phyloP scores from a whole-genome alignment of 2,888 invertebrate species.

The Dicroscelio sp. region DNA sequence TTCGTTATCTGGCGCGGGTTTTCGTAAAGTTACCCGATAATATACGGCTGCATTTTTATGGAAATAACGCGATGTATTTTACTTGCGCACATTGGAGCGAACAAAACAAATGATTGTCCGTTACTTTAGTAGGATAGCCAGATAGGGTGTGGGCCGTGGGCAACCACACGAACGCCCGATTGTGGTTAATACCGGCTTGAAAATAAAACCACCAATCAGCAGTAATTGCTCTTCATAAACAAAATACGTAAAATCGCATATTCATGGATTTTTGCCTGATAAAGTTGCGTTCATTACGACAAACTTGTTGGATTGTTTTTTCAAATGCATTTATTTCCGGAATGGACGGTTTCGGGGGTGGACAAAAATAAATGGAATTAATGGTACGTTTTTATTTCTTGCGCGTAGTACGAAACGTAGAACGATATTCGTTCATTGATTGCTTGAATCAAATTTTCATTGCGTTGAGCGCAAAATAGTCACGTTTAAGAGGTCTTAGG shows the following conservation, averaged over 20 bases:
- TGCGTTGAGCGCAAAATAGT: too few species aligned
- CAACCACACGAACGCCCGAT: conserved; percentile 16
- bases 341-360: too few species aligned
- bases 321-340: too few species aligned
- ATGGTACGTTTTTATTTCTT: too few species aligned
- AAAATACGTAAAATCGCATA: not conserved
- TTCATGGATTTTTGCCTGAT: too few species aligned
- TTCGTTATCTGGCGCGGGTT: conserved; percentile 36
- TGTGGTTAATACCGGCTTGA: conserved; percentile 49
- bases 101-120: conserved; percentile 52
- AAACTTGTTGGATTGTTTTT: too few species aligned
- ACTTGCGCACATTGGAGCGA: not conserved
- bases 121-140: not conserved
- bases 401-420: too few species aligned
- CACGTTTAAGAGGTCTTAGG: too few species aligned
- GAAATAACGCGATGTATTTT: conserved; percentile 39
- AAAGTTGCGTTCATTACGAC: too few species aligned
- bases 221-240: not conserved
- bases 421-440: too few species aligned
- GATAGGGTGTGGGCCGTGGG: conserved; percentile 8
- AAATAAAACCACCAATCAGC: conserved; percentile 34
- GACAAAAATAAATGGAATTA: too few species aligned
- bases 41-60: conserved; percentile 41
- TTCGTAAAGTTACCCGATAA: conserved; percentile 15
- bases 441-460: too few species aligned